Evolutionary conservation across 37 sponge, comb jelly and placozoan genomes (phyloP).

Genomic region (Haliclona indistincta): DNA sequence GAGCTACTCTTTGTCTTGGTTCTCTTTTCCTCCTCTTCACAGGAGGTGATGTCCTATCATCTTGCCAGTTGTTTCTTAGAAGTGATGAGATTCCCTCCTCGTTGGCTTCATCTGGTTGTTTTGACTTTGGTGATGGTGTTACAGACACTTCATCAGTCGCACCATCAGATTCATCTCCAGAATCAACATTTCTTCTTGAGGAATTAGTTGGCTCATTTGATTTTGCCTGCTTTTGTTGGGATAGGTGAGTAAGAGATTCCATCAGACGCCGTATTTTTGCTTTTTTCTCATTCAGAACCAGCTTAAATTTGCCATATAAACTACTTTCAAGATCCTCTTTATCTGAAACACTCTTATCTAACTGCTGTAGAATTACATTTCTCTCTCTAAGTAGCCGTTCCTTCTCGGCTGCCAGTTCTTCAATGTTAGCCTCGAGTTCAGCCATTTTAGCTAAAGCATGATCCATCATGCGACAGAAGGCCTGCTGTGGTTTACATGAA

Average conservation of each 20-base stretch:
- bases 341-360: constrained; percentile 25
- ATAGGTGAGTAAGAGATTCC: constrained; percentile 20
- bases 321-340: constrained; percentile 62
- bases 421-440: constrained; percentile 15
- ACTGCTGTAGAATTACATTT: constrained; percentile 14
- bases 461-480: constrained; percentile 24
- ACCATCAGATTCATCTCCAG: not conserved
- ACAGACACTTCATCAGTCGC: not conserved
- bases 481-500: not conserved
- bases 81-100: not conserved
- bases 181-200: not conserved
- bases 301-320: constrained; percentile 70
- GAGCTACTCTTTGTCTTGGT: not conserved
- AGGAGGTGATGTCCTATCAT: not conserved
- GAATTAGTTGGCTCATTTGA: not conserved
- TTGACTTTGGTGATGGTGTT: not conserved
- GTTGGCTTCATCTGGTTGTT: not conserved
- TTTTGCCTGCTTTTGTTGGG: constrained; percentile 13
- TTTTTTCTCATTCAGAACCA: constrained; percentile 75
- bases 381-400: constrained; percentile 38
- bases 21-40: not conserved
- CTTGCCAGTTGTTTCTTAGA: not conserved
- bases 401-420: constrained; percentile 19
- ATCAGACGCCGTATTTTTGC: constrained; percentile 59
- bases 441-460: constrained; percentile 33